These are phyloP conservation scores for Pristionchus maxplancki DNA, from an alignment of 2,888 invertebrate genomes.

Conservation along the genomic window DNA sequence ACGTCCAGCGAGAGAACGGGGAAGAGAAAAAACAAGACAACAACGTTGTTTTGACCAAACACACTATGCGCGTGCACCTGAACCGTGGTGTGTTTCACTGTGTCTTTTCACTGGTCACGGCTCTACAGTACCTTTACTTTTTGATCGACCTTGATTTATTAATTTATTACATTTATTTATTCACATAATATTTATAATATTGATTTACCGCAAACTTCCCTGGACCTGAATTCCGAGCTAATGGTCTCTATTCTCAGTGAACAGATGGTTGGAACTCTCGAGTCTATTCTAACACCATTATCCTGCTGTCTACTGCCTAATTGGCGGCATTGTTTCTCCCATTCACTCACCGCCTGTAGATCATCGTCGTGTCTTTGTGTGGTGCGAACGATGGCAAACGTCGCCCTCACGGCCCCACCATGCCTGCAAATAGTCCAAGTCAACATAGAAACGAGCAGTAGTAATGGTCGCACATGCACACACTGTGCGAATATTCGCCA, in stretches of 20 bases:
- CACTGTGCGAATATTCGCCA: not conserved
- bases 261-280: slow-evolving; percentile 33
- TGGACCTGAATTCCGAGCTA: not conserved
- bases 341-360: slow-evolving; percentile 43
- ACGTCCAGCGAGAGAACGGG: not conserved
- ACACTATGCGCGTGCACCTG: slow-evolving; percentile 42
- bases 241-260: not conserved
- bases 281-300: slow-evolving; percentile 39
- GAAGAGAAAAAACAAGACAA: slow-evolving; percentile 15
- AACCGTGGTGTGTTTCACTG: not conserved
- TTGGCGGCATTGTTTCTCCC: slow-evolving; percentile 34
- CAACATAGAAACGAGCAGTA: not conserved
- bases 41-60: slow-evolving; percentile 15
- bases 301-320: slow-evolving; percentile 17
- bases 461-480: too few relatives aligned
- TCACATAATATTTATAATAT: not conserved
- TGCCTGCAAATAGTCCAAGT: not conserved
- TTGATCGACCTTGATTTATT: not conserved
- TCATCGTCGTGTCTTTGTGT: slow-evolving; percentile 1
- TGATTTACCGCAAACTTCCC: not conserved
- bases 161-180: not conserved
- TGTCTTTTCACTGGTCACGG: not conserved
- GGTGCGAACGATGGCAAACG: not conserved
- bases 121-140: not conserved
- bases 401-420: slow-evolving; percentile 16